Percentiles rank a stretch among this genome's conserved stretches.
Conservation (phyloP, 1,140 invertebrate species). For the Daktulosphaira vitifoliae region DNA sequence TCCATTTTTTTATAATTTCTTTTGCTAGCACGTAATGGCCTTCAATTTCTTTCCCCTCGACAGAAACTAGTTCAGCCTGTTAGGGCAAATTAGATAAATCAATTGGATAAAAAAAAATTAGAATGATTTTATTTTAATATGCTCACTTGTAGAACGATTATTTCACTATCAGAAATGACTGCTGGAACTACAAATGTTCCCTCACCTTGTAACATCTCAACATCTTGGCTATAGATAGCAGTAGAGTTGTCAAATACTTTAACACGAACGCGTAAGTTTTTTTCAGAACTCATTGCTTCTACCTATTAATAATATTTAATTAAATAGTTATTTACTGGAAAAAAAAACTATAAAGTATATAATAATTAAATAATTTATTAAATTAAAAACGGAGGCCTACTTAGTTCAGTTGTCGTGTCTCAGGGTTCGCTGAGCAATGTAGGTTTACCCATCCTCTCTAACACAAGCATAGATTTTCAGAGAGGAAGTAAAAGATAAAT, state of each 20-base stretch:
- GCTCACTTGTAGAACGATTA: conserved; percentile 53
- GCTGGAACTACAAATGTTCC: conserved; percentile 55
- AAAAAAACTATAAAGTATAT: too few relatives aligned
- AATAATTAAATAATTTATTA: too few relatives aligned
- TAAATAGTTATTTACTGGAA: neutral
- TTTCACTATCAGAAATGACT: conserved; percentile 53
- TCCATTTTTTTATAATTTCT: conserved; percentile 55
- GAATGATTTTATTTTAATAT: neutral
- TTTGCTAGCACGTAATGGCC: conserved; percentile 57
- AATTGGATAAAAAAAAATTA: too few relatives aligned
- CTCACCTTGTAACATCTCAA: conserved; percentile 54
- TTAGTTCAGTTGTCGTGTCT: too few relatives aligned
- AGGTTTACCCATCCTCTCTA: too few relatives aligned
- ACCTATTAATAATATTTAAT: conserved; percentile 45
- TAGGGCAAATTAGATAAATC: conserved; percentile 10
- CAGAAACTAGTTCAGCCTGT: conserved; percentile 56
- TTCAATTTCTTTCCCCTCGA: conserved; percentile 58
- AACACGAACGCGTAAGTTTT: conserved; percentile 52
- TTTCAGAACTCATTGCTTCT: conserved; percentile 57
- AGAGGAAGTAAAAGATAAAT: too few relatives aligned
- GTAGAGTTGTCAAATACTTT: conserved; percentile 57
- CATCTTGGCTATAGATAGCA: conserved; percentile 57
- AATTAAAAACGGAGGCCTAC: too few relatives aligned
- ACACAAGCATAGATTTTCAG: too few relatives aligned
- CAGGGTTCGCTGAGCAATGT: too few relatives aligned